These are phyloP conservation scores for Dryas iulia DNA, from an alignment of 1,140 invertebrate genomes.

Conservation along the genomic window DNA sequence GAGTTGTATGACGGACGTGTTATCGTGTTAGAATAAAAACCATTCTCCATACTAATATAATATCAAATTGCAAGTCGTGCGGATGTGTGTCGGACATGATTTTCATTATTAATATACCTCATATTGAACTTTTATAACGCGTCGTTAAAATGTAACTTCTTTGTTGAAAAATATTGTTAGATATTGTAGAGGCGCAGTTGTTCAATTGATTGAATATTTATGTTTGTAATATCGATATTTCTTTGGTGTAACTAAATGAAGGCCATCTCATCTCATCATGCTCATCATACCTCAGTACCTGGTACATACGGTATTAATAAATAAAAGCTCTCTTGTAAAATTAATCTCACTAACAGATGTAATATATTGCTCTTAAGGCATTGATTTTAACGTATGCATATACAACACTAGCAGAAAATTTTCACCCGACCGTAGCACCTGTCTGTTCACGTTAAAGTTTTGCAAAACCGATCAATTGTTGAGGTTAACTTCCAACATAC, in stretches of 20 bases:
- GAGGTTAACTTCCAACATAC: neutral
- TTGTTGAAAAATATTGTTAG: too few relatives aligned
- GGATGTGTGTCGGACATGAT: slow-evolving; percentile 17
- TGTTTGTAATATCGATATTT: too few relatives aligned
- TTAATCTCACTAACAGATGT: neutral
- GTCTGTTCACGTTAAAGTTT: neutral
- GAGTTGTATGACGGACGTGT: slow-evolving; percentile 30
- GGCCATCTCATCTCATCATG: too few relatives aligned
- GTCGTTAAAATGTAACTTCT: too few relatives aligned
- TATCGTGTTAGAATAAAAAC: slow-evolving; percentile 23
- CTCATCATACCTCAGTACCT: too few relatives aligned
- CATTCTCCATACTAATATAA: slow-evolving; percentile 27
- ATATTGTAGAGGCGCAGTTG: too few relatives aligned
- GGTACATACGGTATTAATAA: too few relatives aligned
- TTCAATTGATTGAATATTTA: too few relatives aligned
- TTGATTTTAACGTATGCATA: neutral
- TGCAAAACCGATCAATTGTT: neutral
- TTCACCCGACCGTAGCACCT: neutral
- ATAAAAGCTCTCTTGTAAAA: neutral
- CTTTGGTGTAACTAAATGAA: too few relatives aligned
- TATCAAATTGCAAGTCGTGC: slow-evolving; percentile 17
- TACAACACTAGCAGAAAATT: neutral
- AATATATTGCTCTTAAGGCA: neutral
- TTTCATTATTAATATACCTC: slow-evolving; percentile 14
- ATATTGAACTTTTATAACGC: neutral